Base-by-base conservation (phyloP, 2,113 vertebrate species). In the Sceloporus undulatus region DNA sequence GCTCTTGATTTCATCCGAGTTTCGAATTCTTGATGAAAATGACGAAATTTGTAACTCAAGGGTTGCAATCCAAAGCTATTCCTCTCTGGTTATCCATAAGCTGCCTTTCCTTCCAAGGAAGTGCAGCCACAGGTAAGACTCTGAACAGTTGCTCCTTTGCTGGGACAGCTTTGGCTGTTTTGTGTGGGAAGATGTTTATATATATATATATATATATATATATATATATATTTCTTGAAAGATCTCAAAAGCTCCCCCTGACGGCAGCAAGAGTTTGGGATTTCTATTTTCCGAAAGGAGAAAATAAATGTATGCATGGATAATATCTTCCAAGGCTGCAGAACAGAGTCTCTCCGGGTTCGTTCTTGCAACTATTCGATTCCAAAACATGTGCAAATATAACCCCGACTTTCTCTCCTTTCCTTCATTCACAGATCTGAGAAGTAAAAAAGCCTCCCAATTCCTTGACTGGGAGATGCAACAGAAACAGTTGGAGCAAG, bases 181-280 rank as follows among this genome's bases (percentile, higher is more conserved):
- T 27, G 54, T 65, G 54, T 40, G 40, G 23, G 48, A 48, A 48
- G 48, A 7, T 80, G 16, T 73, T 9, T 75, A 5, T 71, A 25
- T 48, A n/a, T 79, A 68, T 38, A 82, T 52, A 80, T 16, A 68
- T 84, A 84, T 85, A 90, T 93, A 66, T 94, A 87, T 52, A 80
- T 16, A 68, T 84, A 84, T 85, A 90, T 93, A 66, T 94, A 87
- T 89, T 88, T 90, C 94, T 95, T 94, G 94, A 94, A 97, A 95
- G 96, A 94, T 97, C 96, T 98, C 96, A 95, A 97, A 97, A 97
- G 98, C 97, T 98, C 98, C 98, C 98, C 98, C 98, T 98, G 97
- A 98, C 95, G 98, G 98, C 95, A 97, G 96, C 92, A 97, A 97
- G 97, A 92, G 97, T 93, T 16, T 18, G 34, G 34, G 27, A 27